These are phyloP conservation scores for Rhyzopertha dominica DNA, from an alignment of 1,140 invertebrate genomes.

Conservation along the genomic window DNA sequence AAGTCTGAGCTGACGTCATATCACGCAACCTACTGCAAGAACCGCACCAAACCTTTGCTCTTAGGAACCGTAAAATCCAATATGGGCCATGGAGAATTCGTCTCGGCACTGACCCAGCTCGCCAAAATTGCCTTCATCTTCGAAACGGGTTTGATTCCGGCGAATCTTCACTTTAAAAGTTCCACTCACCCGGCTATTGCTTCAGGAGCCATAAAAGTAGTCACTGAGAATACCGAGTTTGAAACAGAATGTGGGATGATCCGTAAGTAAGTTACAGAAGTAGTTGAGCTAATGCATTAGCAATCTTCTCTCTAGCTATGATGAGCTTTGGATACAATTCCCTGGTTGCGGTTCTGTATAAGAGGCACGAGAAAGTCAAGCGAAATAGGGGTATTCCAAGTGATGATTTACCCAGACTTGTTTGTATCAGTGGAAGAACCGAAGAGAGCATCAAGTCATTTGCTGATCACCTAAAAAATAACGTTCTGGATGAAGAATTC, in stretches of 20 bases:
- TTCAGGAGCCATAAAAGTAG: conserved; percentile 68
- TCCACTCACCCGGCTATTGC: conserved; percentile 68
- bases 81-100: conserved; percentile 87
- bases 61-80: conserved; percentile 93
- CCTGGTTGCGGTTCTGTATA: conserved; percentile 61
- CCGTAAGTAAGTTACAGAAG: no score
- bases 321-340: no score
- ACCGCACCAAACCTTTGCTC: conserved; percentile 60
- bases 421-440: conserved; percentile 59
- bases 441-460: conserved; percentile 63
- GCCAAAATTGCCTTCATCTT: conserved; percentile 71
- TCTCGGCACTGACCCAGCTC: conserved; percentile 79
- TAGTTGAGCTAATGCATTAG: no score
- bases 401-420: conserved; percentile 57
- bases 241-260: conserved; percentile 56
- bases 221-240: conserved; percentile 59
- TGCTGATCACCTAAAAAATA: conserved; percentile 58
- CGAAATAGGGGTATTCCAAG: conserved; percentile 47
- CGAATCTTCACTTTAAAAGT: conserved; percentile 72
- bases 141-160: conserved; percentile 65
- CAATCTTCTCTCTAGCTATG: no score
- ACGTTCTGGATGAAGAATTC: conserved; percentile 54
- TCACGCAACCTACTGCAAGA: conserved; percentile 73
- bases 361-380: conserved; percentile 51
- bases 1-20: conserved; percentile 83